Base-by-base conservation (phyloP, 2,113 vertebrate genomes). In the Hydrolagus affinis region DNA sequence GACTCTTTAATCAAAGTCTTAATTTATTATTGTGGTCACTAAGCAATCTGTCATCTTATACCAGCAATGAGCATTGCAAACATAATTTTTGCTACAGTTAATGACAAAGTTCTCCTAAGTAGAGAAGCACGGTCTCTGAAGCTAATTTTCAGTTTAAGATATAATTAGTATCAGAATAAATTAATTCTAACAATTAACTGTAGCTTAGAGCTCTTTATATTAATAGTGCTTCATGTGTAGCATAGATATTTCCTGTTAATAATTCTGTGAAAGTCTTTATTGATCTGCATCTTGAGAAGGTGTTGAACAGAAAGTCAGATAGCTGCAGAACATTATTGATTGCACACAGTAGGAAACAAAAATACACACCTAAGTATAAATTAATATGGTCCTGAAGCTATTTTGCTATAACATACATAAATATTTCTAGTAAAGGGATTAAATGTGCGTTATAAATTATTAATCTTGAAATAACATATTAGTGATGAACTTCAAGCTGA, bases 361-460 rank as follows among this genome's bases (percentile, higher is more conserved):
- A 30, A 17, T 66, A 11, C 28, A 10, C 78, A 68, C 62, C 78
- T 68, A 28, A 83, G 25, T 62, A 83, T 68, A 83, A 68, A 83
- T 83, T 32, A 83, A 17, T 68, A 28, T 12, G 25, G 12, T 4
- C 62, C 25, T 68, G 17, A 10, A 83, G 78, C 8, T 80, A 80
- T 30, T 30, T 30, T 60, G 77, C 28, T 68, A 83, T 30, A 66
- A 10, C 78, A 4, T 14, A 62, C 1, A 64, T 83, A 83, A 66
- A 14, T 25, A 62, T 64, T 83, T 17, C 77, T 66, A 4, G 60
- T 66, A 32, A 64, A 66, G n/a, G 66, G 77, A 83, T 83, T 83
- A 83, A 60, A 83, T 83, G 66, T 64, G 77, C 30, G 15, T 62
- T 66, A 64, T 57, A 83, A 83, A 30, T 44, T 44, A 44, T 44